Conservation (phyloP, 2,888 invertebrate genomes). For the Spodoptera picta region DNA sequence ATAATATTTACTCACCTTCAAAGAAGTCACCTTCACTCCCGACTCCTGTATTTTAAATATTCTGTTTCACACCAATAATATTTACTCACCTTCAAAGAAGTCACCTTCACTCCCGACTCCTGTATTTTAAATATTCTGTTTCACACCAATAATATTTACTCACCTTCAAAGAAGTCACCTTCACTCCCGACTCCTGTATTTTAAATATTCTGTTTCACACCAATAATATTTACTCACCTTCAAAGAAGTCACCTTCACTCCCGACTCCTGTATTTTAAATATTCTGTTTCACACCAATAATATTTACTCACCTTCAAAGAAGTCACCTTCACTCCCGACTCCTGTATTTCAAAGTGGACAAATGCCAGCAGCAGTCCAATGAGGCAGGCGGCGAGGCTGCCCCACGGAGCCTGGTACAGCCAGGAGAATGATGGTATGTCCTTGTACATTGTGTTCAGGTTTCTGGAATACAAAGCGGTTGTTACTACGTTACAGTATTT, state of each 20-base stretch:
- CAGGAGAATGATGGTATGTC: slow-evolving; percentile 62
- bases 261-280: slow-evolving; percentile 58
- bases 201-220: background rate
- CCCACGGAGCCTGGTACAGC: slow-evolving; percentile 67
- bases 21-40: too few relatives aligned
- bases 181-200: too few relatives aligned
- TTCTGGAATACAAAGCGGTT: slow-evolving; percentile 1
- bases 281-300: background rate
- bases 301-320: slow-evolving; percentile 46
- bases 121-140: too few relatives aligned
- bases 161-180: too few relatives aligned
- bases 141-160: too few relatives aligned
- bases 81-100: too few relatives aligned
- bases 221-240: slow-evolving; percentile 40
- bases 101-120: too few relatives aligned
- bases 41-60: too few relatives aligned
- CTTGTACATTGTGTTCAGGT: slow-evolving; percentile 56
- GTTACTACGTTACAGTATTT: too few relatives aligned
- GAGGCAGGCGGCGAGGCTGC: slow-evolving; percentile 65
- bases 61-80: too few relatives aligned
- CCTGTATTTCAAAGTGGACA: slow-evolving; percentile 60
- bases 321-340: slow-evolving; percentile 52
- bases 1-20: too few relatives aligned
- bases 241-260: slow-evolving; percentile 49
- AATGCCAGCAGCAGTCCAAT: slow-evolving; percentile 62